phyloP scores from a whole-genome alignment of 2,888 invertebrate genomes.

The Aleiodes alternator region DNA sequence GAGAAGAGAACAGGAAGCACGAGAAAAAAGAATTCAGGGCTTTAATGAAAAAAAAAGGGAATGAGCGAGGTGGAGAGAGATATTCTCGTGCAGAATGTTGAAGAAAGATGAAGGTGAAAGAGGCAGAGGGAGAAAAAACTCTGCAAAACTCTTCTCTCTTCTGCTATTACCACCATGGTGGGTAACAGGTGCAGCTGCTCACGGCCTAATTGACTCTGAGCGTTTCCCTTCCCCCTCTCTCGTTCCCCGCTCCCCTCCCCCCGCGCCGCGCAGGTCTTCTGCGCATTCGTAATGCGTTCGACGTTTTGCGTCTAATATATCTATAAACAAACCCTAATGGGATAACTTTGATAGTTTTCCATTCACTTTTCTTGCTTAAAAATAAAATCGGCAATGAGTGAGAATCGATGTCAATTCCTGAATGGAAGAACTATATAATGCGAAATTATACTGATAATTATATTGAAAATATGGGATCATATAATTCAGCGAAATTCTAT shows the following conservation, averaged over 20 bases:
- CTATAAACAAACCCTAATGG: slow-evolving; percentile 58
- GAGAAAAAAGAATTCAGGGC: slow-evolving; percentile 40
- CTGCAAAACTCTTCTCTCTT: slow-evolving; percentile 18
- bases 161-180: too few relatives aligned
- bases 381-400: too few relatives aligned
- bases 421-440: too few relatives aligned
- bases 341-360: slow-evolving; percentile 39
- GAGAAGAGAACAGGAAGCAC: slow-evolving; percentile 51
- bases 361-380: slow-evolving; percentile 1
- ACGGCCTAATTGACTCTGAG: slow-evolving; percentile 61
- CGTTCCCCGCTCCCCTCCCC: too few relatives aligned
- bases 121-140: slow-evolving; percentile 43
- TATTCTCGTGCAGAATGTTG: background rate
- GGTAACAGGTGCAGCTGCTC: slow-evolving; percentile 58
- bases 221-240: slow-evolving; percentile 50
- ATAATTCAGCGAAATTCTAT: too few relatives aligned
- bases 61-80: slow-evolving; percentile 40
- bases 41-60: slow-evolving; percentile 8
- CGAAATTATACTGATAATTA: too few relatives aligned
- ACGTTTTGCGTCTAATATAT: slow-evolving; percentile 58
- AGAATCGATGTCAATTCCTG: too few relatives aligned
- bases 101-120: slow-evolving; percentile 43
- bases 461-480: too few relatives aligned
- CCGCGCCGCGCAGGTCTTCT: background rate
- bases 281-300: slow-evolving; percentile 63